phyloP scores from a whole-genome alignment of 1,140 invertebrate genomes.

The Tetranychus urticae region DNA sequence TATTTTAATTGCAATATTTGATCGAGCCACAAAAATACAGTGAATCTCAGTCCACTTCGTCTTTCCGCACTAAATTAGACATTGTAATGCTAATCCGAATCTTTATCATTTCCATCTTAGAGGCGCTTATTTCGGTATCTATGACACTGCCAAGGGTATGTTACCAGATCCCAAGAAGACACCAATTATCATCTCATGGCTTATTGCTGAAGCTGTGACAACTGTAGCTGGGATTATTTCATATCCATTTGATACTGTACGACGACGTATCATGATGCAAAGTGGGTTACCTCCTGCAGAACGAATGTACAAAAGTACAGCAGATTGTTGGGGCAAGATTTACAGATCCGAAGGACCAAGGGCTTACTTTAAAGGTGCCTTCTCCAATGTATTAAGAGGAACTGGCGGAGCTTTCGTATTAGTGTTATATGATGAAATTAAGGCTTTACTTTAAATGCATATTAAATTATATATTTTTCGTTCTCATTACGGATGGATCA shows the following conservation, averaged over 20 bases:
- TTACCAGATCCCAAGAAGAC: slow-evolving; percentile 58
- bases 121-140: slow-evolving; percentile 83
- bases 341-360: slow-evolving; percentile 37
- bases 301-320: slow-evolving; percentile 52
- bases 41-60: not conserved
- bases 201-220: slow-evolving; percentile 62
- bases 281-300: slow-evolving; percentile 44
- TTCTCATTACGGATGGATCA: too few relatives aligned
- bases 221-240: slow-evolving; percentile 65
- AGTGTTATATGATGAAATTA: slow-evolving; percentile 21
- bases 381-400: slow-evolving; percentile 51
- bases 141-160: slow-evolving; percentile 70
- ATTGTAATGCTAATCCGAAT: too few relatives aligned
- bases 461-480: too few relatives aligned
- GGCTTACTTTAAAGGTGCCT: slow-evolving; percentile 61
- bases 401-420: slow-evolving; percentile 55
- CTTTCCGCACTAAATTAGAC: too few relatives aligned
- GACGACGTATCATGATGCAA: slow-evolving; percentile 82
- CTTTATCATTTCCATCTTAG: not conserved
- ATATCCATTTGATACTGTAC: slow-evolving; percentile 81
- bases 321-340: slow-evolving; percentile 58
- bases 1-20: not conserved
- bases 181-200: slow-evolving; percentile 56
- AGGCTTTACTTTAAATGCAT: not conserved
- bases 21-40: not conserved